Evolutionary conservation across 2,888 invertebrate species (phyloP), one percentile per base, ranked within the genome.

Genomic region (Clistopyga incitator): DNA sequence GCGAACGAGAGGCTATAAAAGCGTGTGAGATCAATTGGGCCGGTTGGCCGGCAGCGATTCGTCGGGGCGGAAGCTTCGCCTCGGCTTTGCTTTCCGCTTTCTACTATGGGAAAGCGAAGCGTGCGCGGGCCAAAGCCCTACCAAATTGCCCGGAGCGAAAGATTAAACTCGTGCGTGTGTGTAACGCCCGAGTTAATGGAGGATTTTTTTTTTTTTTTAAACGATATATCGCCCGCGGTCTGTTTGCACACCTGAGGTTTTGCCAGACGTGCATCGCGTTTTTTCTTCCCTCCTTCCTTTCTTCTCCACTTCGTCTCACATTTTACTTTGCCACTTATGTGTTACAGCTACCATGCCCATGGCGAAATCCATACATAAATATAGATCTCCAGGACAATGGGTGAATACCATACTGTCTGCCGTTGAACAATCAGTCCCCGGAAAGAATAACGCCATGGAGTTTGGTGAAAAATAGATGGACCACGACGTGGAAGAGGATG

Each of bases 211-310:
- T 78, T 78, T 85, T 84, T 81, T 70, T n/a, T n/a, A n/a, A 64
- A 81, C 79, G 82, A 84, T 86, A 90, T 89, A 90, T 90, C 89
- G 90, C 91, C 90, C 88, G 88, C 87, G 90, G 92, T 90, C 87
- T 93, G 91, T 93, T 93, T 93, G 90, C 90, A 90, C 92, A 92
- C 91, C 92, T 92, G 93, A 92, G 86, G 86, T 89, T 72, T 72
- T 56, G 68, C 56, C 56, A 23, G 64, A 84, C 75, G 23, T 47
- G 56, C 42, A 56, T n/a, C n/a, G n/a, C n/a, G n/a, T 56, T 77
- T 50, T 56, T 71, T 81, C 54, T 50, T 23, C 42, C 3, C 13
- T 15, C n/a, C n/a, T n/a, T n/a, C n/a, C n/a, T n/a, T n/a, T n/a
- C n/a, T n/a, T n/a, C n/a, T n/a, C n/a, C n/a, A n/a, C n/a, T n/a